Percentiles rank a stretch among this genome's conserved stretches.
Conservation (phyloP, 2,888 invertebrate species). For the Neoitamus cyanurus region DNA sequence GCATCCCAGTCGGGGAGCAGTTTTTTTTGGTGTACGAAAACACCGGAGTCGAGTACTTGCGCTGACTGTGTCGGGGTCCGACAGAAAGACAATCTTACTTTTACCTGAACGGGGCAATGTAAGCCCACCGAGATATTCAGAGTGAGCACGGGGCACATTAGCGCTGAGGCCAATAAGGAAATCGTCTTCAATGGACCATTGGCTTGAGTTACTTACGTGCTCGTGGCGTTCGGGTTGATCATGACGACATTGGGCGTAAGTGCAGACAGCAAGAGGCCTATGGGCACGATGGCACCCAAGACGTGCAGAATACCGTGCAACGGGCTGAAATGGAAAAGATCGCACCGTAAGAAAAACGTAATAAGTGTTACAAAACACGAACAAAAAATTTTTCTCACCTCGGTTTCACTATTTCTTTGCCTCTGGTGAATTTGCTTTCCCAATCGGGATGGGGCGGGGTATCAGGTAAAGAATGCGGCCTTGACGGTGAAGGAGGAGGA, state of each 20-base stretch:
- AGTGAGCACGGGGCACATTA: too few species aligned
- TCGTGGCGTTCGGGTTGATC: constrained; percentile 63
- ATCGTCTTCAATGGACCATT: not conserved
- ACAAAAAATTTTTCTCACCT: constrained; percentile 6
- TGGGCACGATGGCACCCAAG: constrained; percentile 76
- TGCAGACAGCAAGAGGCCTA: constrained; percentile 77
- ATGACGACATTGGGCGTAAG: constrained; percentile 76
- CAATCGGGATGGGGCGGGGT: not conserved
- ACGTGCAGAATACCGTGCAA: constrained; percentile 75
- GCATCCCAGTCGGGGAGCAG: not conserved
- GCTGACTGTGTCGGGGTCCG: not conserved
- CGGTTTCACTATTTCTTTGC: not conserved
- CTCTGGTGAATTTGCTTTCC: not conserved
- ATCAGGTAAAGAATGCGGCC: not conserved
- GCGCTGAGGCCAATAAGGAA: not conserved
- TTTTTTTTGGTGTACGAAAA: not conserved
- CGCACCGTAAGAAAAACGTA: constrained; percentile 10
- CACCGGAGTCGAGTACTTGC: not conserved
- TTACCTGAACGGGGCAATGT: not conserved
- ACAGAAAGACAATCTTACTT: constrained; percentile 22
- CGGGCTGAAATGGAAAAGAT: constrained; percentile 65
- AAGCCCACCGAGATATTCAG: too few species aligned
- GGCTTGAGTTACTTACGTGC: constrained; percentile 52
- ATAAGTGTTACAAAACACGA: constrained; percentile 8
- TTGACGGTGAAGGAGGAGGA: not conserved